phyloP scores from a whole-genome alignment of 2,797 vertebrate species.

The Dicrostonyx torquatus region DNA sequence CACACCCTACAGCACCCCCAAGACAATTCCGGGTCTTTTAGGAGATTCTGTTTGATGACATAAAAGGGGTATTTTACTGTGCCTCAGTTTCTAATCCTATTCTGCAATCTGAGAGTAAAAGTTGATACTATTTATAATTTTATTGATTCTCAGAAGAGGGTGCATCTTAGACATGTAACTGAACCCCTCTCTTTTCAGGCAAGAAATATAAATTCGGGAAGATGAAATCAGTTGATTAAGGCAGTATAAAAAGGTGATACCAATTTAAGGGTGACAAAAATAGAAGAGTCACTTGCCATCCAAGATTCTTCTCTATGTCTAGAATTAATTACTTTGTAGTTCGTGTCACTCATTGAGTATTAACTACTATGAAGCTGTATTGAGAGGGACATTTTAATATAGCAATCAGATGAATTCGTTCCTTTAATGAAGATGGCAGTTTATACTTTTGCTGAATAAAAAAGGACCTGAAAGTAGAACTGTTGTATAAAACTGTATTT shows the following conservation, averaged over 20 bases:
- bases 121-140: neutral
- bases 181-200: neutral
- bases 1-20: neutral
- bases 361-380: neutral
- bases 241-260: neutral
- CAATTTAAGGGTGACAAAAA: neutral
- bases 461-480: constrained; percentile 13
- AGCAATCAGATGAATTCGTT: constrained; percentile 8
- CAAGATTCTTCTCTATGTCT: neutral
- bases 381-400: neutral
- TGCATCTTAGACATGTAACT: neutral
- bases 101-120: constrained; percentile 36
- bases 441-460: neutral
- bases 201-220: neutral
- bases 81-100: neutral
- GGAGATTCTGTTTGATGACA: neutral
- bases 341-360: neutral
- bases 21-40: neutral
- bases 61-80: neutral
- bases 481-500: constrained; percentile 37
- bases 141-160: neutral
- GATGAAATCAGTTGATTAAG: neutral
- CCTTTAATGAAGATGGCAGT: neutral
- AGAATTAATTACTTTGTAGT: neutral
- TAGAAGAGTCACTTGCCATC: neutral